Evolutionary conservation across 2,113 vertebrate species (phyloP).

Genomic region (Stegostoma tigrinum): DNA sequence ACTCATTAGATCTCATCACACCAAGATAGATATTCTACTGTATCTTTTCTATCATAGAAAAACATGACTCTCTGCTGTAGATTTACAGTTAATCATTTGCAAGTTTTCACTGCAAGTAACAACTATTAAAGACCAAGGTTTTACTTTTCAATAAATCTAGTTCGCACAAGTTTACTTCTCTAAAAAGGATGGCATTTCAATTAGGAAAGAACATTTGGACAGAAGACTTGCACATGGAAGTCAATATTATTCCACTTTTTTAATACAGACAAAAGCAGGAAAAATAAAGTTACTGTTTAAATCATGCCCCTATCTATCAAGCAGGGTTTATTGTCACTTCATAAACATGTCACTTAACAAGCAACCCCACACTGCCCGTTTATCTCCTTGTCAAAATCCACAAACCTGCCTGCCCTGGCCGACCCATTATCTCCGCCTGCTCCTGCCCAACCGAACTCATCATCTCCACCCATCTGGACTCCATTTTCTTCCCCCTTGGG

Average conservation of each 20-base stretch:
- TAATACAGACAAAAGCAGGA: not conserved
- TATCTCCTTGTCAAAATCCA: too few relatives aligned
- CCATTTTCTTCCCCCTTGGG: too few relatives aligned
- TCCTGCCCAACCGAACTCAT: too few relatives aligned
- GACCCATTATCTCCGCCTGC: too few relatives aligned
- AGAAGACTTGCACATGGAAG: not conserved
- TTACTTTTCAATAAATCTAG: not conserved
- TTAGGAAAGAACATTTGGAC: not conserved
- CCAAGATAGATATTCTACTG: not conserved
- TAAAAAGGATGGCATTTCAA: not conserved
- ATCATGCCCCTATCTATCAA: not conserved
- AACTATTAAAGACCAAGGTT: not conserved
- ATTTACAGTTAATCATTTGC: not conserved
- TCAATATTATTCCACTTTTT: not conserved
- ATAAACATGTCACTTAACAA: too few relatives aligned
- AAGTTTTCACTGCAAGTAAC: not conserved
- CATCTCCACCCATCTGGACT: too few relatives aligned
- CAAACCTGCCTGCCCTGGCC: too few relatives aligned
- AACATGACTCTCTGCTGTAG: not conserved
- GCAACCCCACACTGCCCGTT: too few relatives aligned
- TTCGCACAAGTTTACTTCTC: not conserved
- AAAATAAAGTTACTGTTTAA: not conserved
- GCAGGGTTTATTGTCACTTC: not conserved
- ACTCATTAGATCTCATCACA: not conserved
- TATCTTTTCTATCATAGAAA: not conserved